These are phyloP conservation scores for Mus pahari DNA, from an alignment of 2,113 vertebrate genomes.

Conservation along the genomic window DNA sequence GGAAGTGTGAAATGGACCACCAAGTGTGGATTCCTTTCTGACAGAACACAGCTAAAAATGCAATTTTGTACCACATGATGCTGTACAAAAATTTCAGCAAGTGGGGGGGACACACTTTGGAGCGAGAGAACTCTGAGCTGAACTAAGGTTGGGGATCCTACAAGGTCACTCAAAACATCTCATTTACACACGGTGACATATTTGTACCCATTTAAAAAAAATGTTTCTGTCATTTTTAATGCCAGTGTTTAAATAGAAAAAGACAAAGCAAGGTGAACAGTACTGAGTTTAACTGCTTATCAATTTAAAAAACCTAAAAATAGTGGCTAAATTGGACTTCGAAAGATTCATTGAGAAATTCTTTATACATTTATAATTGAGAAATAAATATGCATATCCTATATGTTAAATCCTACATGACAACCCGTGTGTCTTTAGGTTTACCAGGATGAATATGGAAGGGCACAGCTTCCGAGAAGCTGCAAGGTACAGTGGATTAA, in stretches of 20 bases:
- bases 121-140: constrained; percentile 7
- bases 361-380: not conserved
- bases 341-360: not conserved
- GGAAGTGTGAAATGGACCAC: constrained; percentile 3
- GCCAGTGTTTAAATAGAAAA: not conserved
- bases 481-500: not conserved
- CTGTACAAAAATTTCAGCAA: not conserved
- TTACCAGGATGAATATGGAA: not conserved
- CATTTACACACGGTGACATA: constrained; percentile 37
- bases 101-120: not conserved
- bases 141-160: not conserved
- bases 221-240: constrained; percentile 44
- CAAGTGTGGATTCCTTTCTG: not conserved
- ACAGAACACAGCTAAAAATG: not conserved
- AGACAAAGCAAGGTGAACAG: constrained; percentile 14
- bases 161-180: constrained; percentile 5
- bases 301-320: not conserved
- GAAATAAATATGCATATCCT: not conserved
- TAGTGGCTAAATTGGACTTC: not conserved
- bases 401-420: not conserved
- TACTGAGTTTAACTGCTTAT: not conserved
- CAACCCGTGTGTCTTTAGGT: not conserved
- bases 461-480: not conserved
- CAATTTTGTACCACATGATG: not conserved
- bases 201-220: not conserved